Percentiles rank a stretch among this genome's conserved stretches.
Conservation (phyloP, 2,113 vertebrate genomes). For the Sinocyclocheilus anophthalmus region DNA sequence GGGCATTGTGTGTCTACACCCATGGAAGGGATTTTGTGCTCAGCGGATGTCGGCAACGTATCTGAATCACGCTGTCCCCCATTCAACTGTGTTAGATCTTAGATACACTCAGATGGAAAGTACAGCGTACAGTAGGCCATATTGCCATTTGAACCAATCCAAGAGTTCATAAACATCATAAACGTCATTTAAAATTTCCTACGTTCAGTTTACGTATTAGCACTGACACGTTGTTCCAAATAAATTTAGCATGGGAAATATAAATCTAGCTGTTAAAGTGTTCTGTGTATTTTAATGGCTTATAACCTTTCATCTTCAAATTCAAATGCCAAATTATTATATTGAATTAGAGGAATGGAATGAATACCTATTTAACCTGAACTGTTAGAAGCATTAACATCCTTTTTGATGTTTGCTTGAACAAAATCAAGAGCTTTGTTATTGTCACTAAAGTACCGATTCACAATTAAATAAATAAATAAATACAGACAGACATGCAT, state of each 20-base stretch:
- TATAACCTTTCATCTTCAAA: not conserved
- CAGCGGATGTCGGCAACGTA: conserved; percentile 14
- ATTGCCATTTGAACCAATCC: not conserved
- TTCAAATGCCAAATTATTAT: too few relatives aligned
- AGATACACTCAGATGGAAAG: not conserved
- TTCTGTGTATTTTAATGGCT: not conserved
- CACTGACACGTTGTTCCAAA: not conserved
- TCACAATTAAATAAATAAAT: too few relatives aligned
- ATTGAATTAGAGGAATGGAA: too few relatives aligned
- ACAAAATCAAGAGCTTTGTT: too few relatives aligned
- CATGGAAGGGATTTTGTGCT: conserved; percentile 43
- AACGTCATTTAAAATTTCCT: not conserved
- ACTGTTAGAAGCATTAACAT: too few relatives aligned
- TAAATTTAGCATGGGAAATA: not conserved
- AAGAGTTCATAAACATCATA: not conserved
- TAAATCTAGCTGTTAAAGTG: not conserved
- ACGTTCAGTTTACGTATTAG: not conserved
- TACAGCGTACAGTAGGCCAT: not conserved
- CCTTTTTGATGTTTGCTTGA: too few relatives aligned
- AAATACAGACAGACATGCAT: too few relatives aligned
- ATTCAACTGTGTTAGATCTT: not conserved
- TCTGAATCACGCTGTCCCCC: conserved; percentile 26
- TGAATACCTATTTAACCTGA: too few relatives aligned
- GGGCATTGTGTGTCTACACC: conserved; percentile 14
- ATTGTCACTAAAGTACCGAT: too few relatives aligned